Conservation (phyloP, 2,888 invertebrate species). For the Dynastes hyllus region DNA sequence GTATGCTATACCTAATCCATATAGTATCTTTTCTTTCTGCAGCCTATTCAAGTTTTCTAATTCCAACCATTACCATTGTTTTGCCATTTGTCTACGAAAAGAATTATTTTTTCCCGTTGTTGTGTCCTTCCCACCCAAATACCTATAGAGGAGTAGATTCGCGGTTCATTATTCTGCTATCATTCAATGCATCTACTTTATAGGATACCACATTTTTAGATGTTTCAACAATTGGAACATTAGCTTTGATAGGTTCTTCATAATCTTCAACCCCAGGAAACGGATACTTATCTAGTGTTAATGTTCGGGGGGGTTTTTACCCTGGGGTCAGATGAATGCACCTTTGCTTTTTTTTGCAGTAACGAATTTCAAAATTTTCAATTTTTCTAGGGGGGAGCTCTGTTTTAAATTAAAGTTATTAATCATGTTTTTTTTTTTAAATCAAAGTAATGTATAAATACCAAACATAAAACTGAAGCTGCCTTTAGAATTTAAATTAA, state of each 20-base stretch:
- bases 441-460: background rate
- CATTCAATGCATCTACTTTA: constrained; percentile 61
- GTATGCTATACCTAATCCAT: constrained; percentile 89
- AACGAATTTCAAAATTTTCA: constrained; percentile 89
- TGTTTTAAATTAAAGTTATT: constrained; percentile 64
- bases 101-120: constrained; percentile 87
- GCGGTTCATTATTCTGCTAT: constrained; percentile 58
- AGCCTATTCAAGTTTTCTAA: constrained; percentile 88
- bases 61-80: constrained; percentile 91
- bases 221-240: constrained; percentile 62
- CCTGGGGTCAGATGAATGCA: constrained; percentile 81
- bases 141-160: constrained; percentile 66
- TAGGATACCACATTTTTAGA: constrained; percentile 59
- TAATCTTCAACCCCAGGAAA: constrained; percentile 81
- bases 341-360: constrained; percentile 80
- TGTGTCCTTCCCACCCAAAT: constrained; percentile 76
- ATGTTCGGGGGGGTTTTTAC: constrained; percentile 94
- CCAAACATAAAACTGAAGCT: constrained; percentile 50
- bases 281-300: constrained; percentile 89
- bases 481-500: constrained; percentile 40
- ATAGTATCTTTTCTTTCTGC: constrained; percentile 90
- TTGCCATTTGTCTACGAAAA: constrained; percentile 90
- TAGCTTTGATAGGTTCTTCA: constrained; percentile 69
- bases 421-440: constrained; percentile 19
- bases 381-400: constrained; percentile 93